phyloP scores from a whole-genome alignment of 1,140 invertebrate species.

The Eubasilissa regina region DNA sequence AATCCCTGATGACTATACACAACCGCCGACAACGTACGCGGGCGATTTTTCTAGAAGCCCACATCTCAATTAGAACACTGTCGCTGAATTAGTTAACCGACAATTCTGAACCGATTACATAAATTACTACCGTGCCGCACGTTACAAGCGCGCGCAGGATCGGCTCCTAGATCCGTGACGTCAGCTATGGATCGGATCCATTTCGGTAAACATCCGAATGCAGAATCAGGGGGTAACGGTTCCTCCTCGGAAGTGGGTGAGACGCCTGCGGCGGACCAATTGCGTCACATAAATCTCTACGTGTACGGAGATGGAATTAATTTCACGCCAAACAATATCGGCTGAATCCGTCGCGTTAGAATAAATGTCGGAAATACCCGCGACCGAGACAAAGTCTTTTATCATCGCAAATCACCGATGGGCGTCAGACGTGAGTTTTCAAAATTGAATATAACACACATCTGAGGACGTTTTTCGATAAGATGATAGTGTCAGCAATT shows the following conservation, averaged over 20 bases:
- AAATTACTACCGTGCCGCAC: not conserved
- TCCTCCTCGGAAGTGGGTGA: conserved; percentile 3
- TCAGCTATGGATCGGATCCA: not conserved
- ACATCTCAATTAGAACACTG: conserved; percentile 17
- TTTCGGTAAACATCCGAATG: not conserved
- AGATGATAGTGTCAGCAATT: no score
- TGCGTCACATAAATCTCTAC: conserved; percentile 34
- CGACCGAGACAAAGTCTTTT: no score
- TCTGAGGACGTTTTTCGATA: no score
- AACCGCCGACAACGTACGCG: no score
- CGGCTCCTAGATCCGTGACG: not conserved
- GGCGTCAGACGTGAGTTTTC: no score
- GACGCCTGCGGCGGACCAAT: not conserved
- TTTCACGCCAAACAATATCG: no score
- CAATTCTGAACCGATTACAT: conserved; percentile 27
- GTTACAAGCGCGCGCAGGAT: not conserved
- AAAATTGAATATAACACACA: no score
- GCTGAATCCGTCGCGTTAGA: no score
- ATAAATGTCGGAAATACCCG: no score
- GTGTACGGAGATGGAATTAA: not conserved
- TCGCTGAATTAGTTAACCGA: conserved; percentile 31
- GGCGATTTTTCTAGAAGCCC: not conserved
- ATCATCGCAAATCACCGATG: no score
- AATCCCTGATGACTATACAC: no score
- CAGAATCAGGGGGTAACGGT: conserved; percentile 28